A percentile compares a stretch with the other conserved stretches of the same genome.
phyloP scores from a whole-genome alignment of 2,888 invertebrate genomes.

The Euproctis similis region DNA sequence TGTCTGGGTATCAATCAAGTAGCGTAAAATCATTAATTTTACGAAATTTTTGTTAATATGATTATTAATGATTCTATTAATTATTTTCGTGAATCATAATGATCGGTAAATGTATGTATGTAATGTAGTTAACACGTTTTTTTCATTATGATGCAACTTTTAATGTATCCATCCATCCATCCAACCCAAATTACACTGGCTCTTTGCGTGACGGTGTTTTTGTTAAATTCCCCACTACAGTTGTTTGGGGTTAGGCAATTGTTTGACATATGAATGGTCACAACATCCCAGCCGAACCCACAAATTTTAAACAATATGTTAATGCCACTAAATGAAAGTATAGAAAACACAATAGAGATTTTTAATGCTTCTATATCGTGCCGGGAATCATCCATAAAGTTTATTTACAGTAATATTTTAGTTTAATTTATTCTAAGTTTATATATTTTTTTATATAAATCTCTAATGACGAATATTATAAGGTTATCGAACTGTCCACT shows the following conservation, averaged over 20 bases:
- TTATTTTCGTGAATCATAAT: conserved; percentile 2
- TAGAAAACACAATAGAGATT: conserved; percentile 3
- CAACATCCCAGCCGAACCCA: conserved; percentile 51
- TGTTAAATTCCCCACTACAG: conserved; percentile 45
- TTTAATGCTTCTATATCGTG: conserved; percentile 4
- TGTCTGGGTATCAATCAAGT: too few relatives aligned
- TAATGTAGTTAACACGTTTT: too few relatives aligned
- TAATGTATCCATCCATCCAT: conserved; percentile 16
- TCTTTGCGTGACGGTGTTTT: conserved; percentile 48
- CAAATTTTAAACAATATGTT: conserved; percentile 42
- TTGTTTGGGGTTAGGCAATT: conserved; percentile 42
- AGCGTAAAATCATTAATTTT: too few relatives aligned
- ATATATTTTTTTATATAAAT: too few relatives aligned
- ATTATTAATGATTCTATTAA: too few relatives aligned
- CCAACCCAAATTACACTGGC: conserved; percentile 29
- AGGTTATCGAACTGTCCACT: conserved; percentile 33
- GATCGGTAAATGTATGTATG: conserved; percentile 14
- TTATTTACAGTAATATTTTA: too few relatives aligned
- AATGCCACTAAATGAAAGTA: conserved; percentile 33
- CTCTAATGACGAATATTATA: conserved; percentile 20
- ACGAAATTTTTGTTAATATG: too few relatives aligned
- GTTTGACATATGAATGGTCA: conserved; percentile 43
- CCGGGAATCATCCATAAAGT: too few relatives aligned
- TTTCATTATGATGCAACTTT: too few relatives aligned
- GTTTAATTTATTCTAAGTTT: too few relatives aligned